These are phyloP conservation scores for Idaea straminata DNA, from an alignment of 2,888 invertebrate genomes.

Conservation along the genomic window DNA sequence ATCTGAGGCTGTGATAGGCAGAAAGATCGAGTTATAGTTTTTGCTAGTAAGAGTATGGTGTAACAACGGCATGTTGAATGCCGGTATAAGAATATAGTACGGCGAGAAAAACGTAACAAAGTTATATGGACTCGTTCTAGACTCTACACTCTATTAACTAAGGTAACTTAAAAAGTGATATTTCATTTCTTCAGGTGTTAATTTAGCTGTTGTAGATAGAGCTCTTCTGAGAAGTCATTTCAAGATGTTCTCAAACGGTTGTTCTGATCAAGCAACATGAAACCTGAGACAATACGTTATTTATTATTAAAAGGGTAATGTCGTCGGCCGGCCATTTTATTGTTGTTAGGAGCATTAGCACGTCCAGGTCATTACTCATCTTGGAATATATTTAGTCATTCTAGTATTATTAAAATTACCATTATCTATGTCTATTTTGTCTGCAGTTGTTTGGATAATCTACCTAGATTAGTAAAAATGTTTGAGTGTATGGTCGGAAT, in stretches of 20 bases:
- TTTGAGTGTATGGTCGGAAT: not conserved
- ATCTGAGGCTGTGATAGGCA: not conserved
- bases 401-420: constrained; percentile 12
- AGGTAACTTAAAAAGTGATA: not conserved
- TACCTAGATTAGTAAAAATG: not conserved
- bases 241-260: not conserved
- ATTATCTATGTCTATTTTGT: not conserved
- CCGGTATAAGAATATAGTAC: too few relatives aligned
- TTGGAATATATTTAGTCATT: constrained; percentile 36
- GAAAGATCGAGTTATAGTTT: too few relatives aligned
- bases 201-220: not conserved
- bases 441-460: not conserved
- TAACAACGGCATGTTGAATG: not conserved
- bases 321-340: constrained; percentile 13
- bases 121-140: too few relatives aligned
- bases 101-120: too few relatives aligned
- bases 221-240: not conserved
- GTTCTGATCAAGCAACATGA: not conserved
- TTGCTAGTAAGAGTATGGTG: not conserved
- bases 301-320: constrained; percentile 13
- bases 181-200: not conserved
- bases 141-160: too few relatives aligned
- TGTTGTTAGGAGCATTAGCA: constrained; percentile 34
- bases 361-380: constrained; percentile 36
- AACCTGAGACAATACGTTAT: constrained; percentile 18